These are phyloP conservation scores for Synergus laeviventris DNA, from an alignment of 2,888 invertebrate species.

Conservation along the genomic window DNA sequence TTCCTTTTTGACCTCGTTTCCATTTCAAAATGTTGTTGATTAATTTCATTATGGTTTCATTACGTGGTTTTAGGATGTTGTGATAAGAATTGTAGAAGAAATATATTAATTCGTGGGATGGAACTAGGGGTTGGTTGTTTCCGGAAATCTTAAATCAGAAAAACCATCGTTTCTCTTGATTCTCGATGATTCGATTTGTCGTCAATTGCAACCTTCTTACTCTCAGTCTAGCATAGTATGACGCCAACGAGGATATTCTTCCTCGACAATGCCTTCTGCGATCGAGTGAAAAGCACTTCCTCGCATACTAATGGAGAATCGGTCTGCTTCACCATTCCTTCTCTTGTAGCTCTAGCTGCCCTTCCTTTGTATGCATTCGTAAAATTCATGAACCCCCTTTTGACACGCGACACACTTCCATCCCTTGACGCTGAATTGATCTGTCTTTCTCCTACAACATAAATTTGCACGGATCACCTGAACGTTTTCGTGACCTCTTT, in stretches of 20 bases:
- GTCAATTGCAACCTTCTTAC: constrained; percentile 51
- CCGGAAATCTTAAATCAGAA: constrained; percentile 22
- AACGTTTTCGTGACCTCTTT: not conserved
- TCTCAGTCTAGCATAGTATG: constrained; percentile 49
- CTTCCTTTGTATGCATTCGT: constrained; percentile 29
- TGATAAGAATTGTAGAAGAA: not conserved
- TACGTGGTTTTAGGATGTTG: not conserved
- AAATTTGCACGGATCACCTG: not conserved
- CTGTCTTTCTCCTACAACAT: not conserved
- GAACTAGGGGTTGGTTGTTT: not conserved
- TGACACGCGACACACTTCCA: constrained; percentile 37
- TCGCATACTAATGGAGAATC: constrained; percentile 72
- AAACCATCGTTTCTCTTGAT: constrained; percentile 27
- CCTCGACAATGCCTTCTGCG: constrained; percentile 72
- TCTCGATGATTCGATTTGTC: constrained; percentile 43
- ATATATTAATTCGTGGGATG: not conserved
- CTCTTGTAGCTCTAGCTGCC: not conserved
- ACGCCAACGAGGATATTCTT: constrained; percentile 75
- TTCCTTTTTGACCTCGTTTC: too few relatives aligned
- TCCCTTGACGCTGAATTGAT: constrained; percentile 13
- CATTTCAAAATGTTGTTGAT: not conserved
- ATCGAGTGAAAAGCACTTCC: constrained; percentile 71
- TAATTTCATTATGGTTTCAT: too few relatives aligned
- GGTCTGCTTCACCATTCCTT: constrained; percentile 28
- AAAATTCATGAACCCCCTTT: constrained; percentile 32